Evolutionary conservation across 2,113 vertebrate species (phyloP).

Genomic region (Pao palembangensis): DNA sequence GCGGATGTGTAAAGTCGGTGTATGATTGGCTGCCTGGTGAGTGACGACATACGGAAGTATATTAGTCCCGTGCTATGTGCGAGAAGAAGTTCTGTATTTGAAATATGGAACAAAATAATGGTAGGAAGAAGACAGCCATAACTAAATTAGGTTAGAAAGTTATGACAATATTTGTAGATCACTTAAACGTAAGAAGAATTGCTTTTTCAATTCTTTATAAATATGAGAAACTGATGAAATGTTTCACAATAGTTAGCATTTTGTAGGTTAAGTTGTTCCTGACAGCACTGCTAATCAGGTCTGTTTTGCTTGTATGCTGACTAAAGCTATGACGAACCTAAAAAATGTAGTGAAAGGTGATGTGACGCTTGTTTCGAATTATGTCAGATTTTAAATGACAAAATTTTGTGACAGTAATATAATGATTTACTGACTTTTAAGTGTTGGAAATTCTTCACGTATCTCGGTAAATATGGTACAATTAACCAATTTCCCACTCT

Average conservation of each 20-base stretch:
- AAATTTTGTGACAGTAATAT: neutral
- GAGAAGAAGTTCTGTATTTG: neutral
- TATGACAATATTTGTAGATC: accelerated
- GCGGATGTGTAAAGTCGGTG: neutral
- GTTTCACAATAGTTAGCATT: neutral
- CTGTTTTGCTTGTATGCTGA: neutral
- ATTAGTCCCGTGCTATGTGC: neutral
- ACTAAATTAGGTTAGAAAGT: neutral
- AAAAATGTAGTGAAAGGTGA: neutral
- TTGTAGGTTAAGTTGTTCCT: neutral
- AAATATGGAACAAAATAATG: conserved; percentile 60
- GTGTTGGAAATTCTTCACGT: neutral
- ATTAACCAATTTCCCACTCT: neutral
- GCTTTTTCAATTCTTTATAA: neutral
- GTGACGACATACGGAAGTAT: conserved; percentile 35
- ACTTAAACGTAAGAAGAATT: neutral
- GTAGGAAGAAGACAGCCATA: conserved; percentile 21
- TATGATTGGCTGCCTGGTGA: conserved; percentile 22
- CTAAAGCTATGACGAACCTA: neutral
- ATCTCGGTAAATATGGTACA: neutral
- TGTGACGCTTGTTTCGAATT: neutral
- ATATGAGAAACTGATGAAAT: neutral
- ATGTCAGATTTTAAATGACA: neutral
- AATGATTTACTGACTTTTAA: neutral
- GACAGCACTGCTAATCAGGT: neutral